A percentile compares a stretch with the other conserved stretches of the same genome.
phyloP scores from a whole-genome alignment of 2,113 vertebrate genomes.

The Columba janthina region DNA sequence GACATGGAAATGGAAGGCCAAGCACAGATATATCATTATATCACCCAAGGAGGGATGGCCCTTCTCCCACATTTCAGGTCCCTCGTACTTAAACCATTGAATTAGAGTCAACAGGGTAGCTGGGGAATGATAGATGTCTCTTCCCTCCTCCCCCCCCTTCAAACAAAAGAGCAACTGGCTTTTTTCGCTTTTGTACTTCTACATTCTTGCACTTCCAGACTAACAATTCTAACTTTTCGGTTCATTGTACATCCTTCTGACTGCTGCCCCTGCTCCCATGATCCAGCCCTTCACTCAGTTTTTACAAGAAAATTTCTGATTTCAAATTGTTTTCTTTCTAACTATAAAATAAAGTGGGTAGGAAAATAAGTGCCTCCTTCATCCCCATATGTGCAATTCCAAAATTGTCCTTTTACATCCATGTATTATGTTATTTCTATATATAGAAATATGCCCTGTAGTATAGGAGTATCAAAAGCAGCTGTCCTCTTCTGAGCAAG shows the following conservation, averaged over 20 bases:
- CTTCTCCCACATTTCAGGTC: neutral
- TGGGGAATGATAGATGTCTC: neutral
- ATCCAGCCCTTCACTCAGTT: neutral
- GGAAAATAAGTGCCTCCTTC: neutral
- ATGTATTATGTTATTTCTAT: neutral
- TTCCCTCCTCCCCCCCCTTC: no score
- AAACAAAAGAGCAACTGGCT: neutral
- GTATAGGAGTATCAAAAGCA: neutral
- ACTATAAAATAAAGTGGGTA: neutral
- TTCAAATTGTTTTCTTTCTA: neutral
- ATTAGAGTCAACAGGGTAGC: neutral
- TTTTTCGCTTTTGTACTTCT: neutral
- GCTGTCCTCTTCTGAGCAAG: neutral
- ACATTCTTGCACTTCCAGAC: neutral
- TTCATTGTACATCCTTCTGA: neutral
- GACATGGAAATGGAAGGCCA: neutral
- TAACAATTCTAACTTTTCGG: accelerated
- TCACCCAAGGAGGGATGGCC: neutral
- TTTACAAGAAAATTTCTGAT: neutral
- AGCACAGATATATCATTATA: neutral
- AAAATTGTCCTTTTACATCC: neutral
- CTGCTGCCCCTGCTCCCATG: neutral
- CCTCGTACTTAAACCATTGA: neutral
- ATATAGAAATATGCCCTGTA: neutral
- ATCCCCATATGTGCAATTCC: neutral